These are phyloP conservation scores for Bucorvus abyssinicus DNA, from an alignment of 2,797 vertebrate genomes.

Conservation along the genomic window DNA sequence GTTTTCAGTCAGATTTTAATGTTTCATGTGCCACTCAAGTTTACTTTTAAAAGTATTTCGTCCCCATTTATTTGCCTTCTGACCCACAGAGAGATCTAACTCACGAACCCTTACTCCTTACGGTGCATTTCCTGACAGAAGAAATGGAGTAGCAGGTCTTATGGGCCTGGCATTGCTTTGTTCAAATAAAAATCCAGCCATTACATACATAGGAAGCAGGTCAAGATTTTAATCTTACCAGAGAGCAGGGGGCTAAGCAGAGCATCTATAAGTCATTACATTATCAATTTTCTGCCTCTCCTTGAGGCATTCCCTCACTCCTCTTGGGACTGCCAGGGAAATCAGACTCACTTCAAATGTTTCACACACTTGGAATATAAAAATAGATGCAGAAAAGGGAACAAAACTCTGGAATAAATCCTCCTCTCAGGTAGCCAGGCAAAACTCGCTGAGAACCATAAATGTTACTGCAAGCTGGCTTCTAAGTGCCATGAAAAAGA, in stretches of 20 bases:
- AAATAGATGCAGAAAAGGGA: background rate
- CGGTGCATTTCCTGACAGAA: background rate
- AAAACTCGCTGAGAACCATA: background rate
- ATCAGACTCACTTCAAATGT: conserved; percentile 8
- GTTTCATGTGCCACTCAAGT: background rate
- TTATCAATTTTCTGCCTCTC: conserved; percentile 61
- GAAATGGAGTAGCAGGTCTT: background rate
- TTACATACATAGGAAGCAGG: conserved; percentile 20
- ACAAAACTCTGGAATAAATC: background rate
- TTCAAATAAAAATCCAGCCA: background rate
- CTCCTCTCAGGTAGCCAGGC: background rate
- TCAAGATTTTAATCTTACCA: conserved; percentile 50
- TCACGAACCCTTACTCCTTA: background rate
- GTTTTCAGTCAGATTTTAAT: background rate
- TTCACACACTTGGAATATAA: background rate
- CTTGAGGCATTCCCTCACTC: conserved; percentile 20
- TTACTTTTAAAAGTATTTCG: background rate
- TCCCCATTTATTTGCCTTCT: conserved; percentile 1
- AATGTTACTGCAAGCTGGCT: background rate
- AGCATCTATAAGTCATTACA: conserved; percentile 54
- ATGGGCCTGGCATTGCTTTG: accelerated
- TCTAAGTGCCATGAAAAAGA: background rate
- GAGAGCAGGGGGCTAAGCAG: background rate
- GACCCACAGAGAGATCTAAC: background rate
- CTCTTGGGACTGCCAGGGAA: conserved; percentile 11